Evolutionary conservation across 1,140 invertebrate species (phyloP), one percentile per base, ranked within the genome.

Genomic region (Caerostris darwini): DNA sequence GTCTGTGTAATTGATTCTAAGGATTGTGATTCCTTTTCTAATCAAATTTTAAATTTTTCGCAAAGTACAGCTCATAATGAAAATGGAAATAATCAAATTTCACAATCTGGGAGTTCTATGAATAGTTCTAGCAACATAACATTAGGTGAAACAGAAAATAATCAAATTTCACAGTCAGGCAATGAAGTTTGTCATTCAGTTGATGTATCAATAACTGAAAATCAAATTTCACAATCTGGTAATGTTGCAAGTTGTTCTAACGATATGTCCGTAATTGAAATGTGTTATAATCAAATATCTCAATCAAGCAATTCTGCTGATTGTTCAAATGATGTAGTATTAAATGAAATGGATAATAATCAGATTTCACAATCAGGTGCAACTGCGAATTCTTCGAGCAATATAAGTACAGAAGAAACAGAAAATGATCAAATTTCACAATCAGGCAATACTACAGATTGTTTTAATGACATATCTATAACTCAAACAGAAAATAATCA

Each of bases 1-100:
- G 71, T 5, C 53, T 3, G 53, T 77, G 5, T 50, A 53, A 7
- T 17, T 34, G 57, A 56, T 58, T 57, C 19, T 57, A 90, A 71
- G 88, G 17, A 10, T 34, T 90, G 7, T 90, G 88, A 77, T 34
- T 90, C 88, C 19, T 64, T 61, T 19, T 88, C 58, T 10, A 88
- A 54, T 56, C 82, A 85, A 81, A 81, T 34, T 34, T 34, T 34
- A 34, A 34, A 34, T 34, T 34, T 34, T 34, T 34, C 7, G 34
- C 34, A 34, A 34, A 34, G 34, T 34, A 34, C 34, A 34, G 34
- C 34, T 34, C 34, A 34, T 34, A 77, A 12, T 50, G 71, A 77
- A 77, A 50, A 5, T 10, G 71, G 5, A 53, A 53, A 77, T 77
- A 77, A 77, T 77, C 71, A 77, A 34, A 77, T 77, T 53, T 77